Evolutionary conservation across 2,888 invertebrate species (phyloP), one percentile per base, ranked within the genome.

Genomic region (Agonum fuliginosum): DNA sequence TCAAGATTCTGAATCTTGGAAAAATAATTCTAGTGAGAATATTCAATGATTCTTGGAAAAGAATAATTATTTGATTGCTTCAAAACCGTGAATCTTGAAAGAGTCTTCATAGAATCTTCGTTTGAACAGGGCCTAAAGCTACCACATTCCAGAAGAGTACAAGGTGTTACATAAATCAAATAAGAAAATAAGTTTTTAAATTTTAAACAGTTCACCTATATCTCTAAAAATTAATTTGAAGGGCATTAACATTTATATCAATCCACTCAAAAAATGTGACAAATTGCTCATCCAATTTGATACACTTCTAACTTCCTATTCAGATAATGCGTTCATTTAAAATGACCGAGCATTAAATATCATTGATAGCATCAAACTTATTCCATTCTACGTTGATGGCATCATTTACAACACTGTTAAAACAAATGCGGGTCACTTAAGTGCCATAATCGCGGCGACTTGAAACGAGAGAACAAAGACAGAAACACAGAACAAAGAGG

Each of bases 401-500:
- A 65, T 65, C 65, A 65, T 65, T 65, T 65, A 65, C 65, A 65
- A 65, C n/a, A 19, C 65, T 34, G 65, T 65, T 65, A 34, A 65
- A 65, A 65, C 65, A 65, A 65, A 65, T 65, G 65, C 65, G 65
- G 65, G 65, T 24, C 65, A 65, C 65, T 65, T 65, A 65, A 65
- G 65, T 34, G 34, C 65, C 19, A 34, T 37, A 65, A 65, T 65
- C 65, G 65, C 65, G 65, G 65, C 65, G 6, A 37, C 17, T 34
- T 65, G 37, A 65, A 65, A 65, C 12, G 19, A 34, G 34, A 34
- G 17, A 65, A 65, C 14, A 65, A 17, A 65, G 37, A 65, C 34
- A 22, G 14, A 30, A 20, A 34, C 17, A 19, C 5, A 58, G 27
- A 24, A 27, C 4, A n/a, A n/a, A n/a, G n/a, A n/a, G n/a, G n/a